phyloP scores from a whole-genome alignment of 2,797 vertebrate genomes.

The Enteromius argenteus region DNA sequence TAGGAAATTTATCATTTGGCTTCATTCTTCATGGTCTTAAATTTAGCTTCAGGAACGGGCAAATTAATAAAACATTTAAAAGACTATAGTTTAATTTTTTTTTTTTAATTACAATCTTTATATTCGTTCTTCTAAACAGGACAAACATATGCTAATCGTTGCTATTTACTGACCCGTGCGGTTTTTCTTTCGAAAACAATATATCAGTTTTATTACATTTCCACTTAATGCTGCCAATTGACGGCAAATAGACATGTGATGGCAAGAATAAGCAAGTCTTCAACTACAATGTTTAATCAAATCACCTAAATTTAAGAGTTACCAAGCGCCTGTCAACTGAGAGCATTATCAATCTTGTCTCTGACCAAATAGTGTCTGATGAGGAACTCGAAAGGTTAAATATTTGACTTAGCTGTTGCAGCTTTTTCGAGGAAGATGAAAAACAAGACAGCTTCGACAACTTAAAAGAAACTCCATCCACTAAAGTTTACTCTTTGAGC shows the following conservation, averaged over 20 bases:
- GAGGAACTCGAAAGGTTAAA: constrained; percentile 1
- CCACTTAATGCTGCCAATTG: background rate
- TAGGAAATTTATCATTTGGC: background rate
- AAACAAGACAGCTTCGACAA: background rate
- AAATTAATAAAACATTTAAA: background rate
- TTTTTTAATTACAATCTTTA: background rate
- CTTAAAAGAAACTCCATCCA: background rate
- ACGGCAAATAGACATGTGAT: background rate
- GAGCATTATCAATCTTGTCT: background rate
- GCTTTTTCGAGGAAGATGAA: background rate
- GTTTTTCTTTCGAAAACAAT: background rate
- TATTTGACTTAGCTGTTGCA: constrained; percentile 1
- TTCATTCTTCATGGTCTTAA: background rate
- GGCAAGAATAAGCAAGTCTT: background rate
- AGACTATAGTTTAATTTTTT: background rate
- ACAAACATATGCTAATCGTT: background rate
- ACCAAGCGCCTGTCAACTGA: background rate
- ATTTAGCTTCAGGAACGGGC: background rate
- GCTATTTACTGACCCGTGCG: background rate
- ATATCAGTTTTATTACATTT: background rate
- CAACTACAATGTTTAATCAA: background rate
- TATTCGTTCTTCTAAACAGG: background rate
- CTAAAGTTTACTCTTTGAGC: background rate
- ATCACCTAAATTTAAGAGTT: background rate
- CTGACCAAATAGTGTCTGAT: background rate